Conservation (phyloP, 2,797 vertebrate genomes). For the Bovichtus variegatus region DNA sequence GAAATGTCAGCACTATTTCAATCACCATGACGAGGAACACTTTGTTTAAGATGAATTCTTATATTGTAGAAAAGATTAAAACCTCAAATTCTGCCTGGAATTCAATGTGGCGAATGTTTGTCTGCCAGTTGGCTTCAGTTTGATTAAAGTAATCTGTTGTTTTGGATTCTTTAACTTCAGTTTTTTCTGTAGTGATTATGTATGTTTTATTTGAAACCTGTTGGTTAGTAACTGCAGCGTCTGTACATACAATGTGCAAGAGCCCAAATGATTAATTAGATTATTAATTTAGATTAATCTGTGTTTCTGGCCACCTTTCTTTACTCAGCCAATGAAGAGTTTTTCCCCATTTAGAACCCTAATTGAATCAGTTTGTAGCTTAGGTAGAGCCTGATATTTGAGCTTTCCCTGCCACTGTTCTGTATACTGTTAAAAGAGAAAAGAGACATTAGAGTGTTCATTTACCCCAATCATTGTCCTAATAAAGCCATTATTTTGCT, state of each 20-base stretch:
- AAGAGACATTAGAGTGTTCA: background rate
- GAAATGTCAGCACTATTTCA: constrained; percentile 71
- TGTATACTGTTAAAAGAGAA: background rate
- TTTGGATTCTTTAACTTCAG: background rate
- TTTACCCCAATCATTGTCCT: background rate
- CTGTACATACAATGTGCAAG: background rate
- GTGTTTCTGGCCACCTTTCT: background rate
- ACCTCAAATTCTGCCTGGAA: background rate
- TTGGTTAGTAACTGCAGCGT: constrained; percentile 3
- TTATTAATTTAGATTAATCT: background rate
- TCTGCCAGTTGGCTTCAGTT: background rate
- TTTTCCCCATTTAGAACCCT: constrained; percentile 3
- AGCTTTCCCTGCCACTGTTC: background rate
- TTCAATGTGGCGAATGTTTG: constrained; percentile 1
- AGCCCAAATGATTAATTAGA: background rate
- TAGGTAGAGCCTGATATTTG: background rate
- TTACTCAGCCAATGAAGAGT: background rate
- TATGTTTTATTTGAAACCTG: background rate
- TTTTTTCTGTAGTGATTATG: background rate
- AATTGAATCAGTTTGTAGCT: background rate
- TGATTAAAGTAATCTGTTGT: constrained; percentile 1
- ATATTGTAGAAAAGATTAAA: constrained; percentile 4
- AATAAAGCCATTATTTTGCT: constrained; percentile 18
- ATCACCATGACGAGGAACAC: constrained; percentile 24
- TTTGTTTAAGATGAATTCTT: constrained; percentile 34